phyloP scores from a whole-genome alignment of 2,797 vertebrate species.

The Petrocephalus sullivani region DNA sequence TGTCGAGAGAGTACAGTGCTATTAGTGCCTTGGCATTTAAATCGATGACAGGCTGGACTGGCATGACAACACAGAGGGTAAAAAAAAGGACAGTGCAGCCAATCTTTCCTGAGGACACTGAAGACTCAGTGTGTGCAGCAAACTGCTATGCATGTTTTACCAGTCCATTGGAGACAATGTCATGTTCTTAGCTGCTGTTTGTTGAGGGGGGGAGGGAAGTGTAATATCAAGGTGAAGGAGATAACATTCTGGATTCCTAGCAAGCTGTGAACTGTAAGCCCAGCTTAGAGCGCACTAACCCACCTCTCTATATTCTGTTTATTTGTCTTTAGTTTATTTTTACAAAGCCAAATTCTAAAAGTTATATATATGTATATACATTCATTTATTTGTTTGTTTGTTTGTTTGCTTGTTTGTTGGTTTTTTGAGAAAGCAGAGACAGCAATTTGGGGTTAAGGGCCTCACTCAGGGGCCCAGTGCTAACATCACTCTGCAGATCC shows the following conservation, averaged over 20 bases:
- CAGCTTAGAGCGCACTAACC: not conserved
- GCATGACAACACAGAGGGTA: not conserved
- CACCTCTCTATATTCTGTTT: not conserved
- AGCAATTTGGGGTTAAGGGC: not conserved
- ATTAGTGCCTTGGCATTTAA: not conserved
- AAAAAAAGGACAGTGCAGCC: not conserved
- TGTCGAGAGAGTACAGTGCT: not conserved
- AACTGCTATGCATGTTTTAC: not conserved
- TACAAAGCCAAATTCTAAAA: too few species aligned
- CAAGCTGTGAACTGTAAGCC: not conserved
- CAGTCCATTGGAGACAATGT: not conserved
- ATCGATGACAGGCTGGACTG: conserved; percentile 1
- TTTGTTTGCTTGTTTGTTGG: too few species aligned
- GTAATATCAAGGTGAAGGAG: not conserved
- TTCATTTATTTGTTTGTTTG: too few species aligned
- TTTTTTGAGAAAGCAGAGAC: not conserved
- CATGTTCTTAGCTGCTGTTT: not conserved
- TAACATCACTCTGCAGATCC: not conserved
- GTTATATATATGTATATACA: too few species aligned
- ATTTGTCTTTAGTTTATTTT: too few species aligned
- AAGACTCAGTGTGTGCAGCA: not conserved
- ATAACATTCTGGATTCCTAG: not conserved
- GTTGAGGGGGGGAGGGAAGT: not conserved
- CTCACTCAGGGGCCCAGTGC: not conserved
- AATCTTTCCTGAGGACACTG: not conserved